A percentile compares a stretch with the other conserved stretches of the same genome.
Evolutionary conservation across 2,888 invertebrate genomes (phyloP).

Genomic region (Diarsia rubi): DNA sequence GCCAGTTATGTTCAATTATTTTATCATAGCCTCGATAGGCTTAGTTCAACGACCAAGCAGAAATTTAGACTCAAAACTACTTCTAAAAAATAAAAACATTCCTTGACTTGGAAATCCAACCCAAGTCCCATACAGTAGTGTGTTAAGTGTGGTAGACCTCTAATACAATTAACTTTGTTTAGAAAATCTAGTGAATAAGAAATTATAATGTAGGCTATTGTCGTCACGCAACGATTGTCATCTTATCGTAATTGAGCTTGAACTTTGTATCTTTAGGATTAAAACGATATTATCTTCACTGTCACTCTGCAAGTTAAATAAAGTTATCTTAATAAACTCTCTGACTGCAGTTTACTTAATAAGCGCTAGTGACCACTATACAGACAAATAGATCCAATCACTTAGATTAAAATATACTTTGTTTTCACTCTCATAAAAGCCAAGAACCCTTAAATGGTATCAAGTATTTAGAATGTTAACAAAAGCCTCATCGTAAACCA

Average conservation of each 20-base stretch:
- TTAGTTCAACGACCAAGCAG: background rate
- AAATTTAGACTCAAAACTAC: background rate
- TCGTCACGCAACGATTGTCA: too few species aligned
- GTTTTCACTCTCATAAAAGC: background rate
- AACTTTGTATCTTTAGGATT: too few species aligned
- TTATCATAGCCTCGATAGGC: background rate
- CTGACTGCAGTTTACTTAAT: too few species aligned
- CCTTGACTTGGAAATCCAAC: background rate
- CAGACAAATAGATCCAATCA: background rate
- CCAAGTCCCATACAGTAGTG: background rate
- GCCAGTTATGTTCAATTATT: background rate
- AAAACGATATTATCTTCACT: too few species aligned
- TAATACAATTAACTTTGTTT: too few species aligned
- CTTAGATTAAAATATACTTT: background rate
- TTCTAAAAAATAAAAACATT: background rate
- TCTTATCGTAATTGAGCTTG: too few species aligned
- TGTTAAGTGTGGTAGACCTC: too few species aligned
- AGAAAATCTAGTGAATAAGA: too few species aligned
- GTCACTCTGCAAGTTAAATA: too few species aligned
- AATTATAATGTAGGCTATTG: too few species aligned
- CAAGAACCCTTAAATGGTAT: background rate
- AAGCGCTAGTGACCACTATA: background rate
- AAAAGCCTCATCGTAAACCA: constrained; percentile 28
- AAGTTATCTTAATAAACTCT: too few species aligned
- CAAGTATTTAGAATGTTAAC: constrained; percentile 14